Evolutionary conservation across 2,113 vertebrate species (phyloP).

Genomic region (Panurus biarmicus): DNA sequence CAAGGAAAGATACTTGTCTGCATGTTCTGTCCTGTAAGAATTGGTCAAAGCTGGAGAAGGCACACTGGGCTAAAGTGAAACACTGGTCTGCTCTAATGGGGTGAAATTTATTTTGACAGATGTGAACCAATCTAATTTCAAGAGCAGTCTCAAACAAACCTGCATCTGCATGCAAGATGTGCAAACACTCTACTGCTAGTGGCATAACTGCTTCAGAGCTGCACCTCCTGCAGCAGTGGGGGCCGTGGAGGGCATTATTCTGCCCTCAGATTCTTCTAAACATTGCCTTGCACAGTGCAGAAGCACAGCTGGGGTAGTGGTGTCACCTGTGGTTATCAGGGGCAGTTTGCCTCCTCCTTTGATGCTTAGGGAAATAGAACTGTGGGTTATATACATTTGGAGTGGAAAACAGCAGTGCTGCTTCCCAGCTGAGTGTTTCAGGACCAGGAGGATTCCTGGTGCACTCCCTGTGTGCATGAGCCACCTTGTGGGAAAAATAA

Average conservation of each 20-base stretch:
- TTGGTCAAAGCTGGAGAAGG: not conserved
- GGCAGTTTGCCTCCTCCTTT: not conserved
- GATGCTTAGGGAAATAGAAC: not conserved
- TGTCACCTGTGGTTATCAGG: fast-evolving
- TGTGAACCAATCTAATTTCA: not conserved
- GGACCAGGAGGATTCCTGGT: not conserved
- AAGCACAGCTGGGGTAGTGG: not conserved
- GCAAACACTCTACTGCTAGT: not conserved
- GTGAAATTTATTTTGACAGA: not conserved
- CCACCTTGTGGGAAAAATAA: not conserved
- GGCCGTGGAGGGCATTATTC: not conserved
- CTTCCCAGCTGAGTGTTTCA: not conserved
- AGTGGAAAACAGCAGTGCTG: not conserved
- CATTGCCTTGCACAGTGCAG: not conserved
- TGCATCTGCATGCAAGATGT: not conserved
- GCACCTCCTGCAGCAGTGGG: not conserved
- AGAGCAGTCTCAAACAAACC: not conserved
- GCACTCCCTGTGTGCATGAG: not conserved
- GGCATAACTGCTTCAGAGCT: not conserved
- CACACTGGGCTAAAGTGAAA: not conserved
- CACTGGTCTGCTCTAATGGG: not conserved
- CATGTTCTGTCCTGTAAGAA: not conserved
- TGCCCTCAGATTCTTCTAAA: not conserved
- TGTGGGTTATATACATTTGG: not conserved
- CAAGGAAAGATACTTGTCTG: not conserved